These are phyloP conservation scores for Tychaedon coryphoeus DNA, from an alignment of 2,113 vertebrate species.

Conservation along the genomic window DNA sequence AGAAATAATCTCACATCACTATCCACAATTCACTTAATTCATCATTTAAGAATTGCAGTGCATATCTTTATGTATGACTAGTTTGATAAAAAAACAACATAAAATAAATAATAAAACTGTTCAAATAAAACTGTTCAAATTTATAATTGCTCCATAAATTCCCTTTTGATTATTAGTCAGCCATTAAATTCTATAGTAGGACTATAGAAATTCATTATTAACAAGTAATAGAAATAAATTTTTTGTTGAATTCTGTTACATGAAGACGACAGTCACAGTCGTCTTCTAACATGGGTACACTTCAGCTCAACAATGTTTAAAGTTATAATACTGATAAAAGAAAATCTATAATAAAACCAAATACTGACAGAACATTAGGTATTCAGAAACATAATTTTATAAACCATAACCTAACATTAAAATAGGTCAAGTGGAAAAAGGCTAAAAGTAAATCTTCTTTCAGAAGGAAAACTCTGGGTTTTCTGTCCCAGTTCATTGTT, in stretches of 20 bases:
- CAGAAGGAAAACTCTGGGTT: neutral
- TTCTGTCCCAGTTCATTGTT: neutral
- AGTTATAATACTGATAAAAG: neutral
- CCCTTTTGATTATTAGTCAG: neutral
- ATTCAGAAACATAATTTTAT: neutral
- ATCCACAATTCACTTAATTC: neutral
- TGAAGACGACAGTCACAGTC: neutral
- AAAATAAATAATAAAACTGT: neutral
- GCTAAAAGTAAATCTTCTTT: neutral
- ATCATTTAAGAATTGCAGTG: neutral
- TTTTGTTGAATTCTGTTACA: neutral
- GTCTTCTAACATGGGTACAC: neutral
- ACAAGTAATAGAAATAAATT: neutral
- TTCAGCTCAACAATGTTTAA: neutral
- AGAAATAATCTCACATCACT: neutral
- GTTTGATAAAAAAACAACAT: neutral
- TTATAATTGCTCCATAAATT: neutral
- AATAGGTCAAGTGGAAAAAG: neutral
- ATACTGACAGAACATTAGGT: neutral
- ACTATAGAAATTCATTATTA: neutral
- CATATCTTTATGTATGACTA: neutral
- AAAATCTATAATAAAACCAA: neutral
- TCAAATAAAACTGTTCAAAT: neutral
- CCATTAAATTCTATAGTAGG: neutral
- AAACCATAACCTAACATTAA: neutral